Evolutionary conservation across 2,113 vertebrate species (phyloP), one percentile per base, ranked within the genome.

Genomic region (Delphinapterus leucas): DNA sequence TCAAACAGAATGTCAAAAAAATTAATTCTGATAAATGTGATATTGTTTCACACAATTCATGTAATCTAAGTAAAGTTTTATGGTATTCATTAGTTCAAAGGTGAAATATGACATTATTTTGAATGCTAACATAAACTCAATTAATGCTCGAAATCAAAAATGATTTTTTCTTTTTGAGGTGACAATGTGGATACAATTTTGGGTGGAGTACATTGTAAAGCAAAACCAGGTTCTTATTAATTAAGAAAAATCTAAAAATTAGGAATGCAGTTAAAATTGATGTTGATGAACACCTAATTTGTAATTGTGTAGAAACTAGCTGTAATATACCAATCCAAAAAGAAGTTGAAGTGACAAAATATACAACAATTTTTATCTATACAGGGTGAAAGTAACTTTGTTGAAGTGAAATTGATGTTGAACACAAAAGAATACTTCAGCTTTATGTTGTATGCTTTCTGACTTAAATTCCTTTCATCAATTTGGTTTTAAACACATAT

Each of bases 401-500:
- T 49, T 84, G 5, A 61, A 73, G 58, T 0, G 1, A 53, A 82
- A 3, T 3, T 68, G 15, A 83, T 81, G 9, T 33, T 88, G 11
- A 81, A 36, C 41, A 36, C 20, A 63, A 82, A 49, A 53, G 1
- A 63, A 53, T 44, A 74, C 3, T 49, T 83, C 10, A 58, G 7
- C 11, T 55, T 58, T 12, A 6, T 3, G 53, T 20, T 15, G 5
- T 31, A 63, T 58, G n/a, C 18, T 93, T 92, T 92, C 41, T 82
- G 23, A 58, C 3, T 44, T 85, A 83, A 8, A 18, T 53, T 85
- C 4, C 12, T 26, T 41, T 74, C 53, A 41, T 41, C n/a, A 61
- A 67, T 74, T 96, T 81, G 9, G n/a, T 73, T 93, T 76, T 90
- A 97, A 95, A 60, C 8, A 84, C 61, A 53, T 11, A 13, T 83